Evolutionary conservation across 2,888 invertebrate species (phyloP), one percentile per base, ranked within the genome.

Genomic region (Acrocyrtus sp.): DNA sequence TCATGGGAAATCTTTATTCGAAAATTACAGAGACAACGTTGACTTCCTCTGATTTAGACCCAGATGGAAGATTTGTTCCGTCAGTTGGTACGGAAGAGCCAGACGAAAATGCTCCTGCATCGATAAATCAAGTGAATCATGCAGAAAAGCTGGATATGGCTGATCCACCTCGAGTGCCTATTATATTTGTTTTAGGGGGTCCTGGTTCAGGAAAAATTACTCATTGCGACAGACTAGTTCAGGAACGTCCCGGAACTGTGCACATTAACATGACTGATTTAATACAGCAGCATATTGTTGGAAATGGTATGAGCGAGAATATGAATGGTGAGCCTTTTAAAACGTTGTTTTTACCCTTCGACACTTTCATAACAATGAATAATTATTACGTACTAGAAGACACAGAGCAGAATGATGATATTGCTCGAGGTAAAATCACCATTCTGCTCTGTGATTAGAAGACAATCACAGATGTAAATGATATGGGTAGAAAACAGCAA

Each of bases 141-240:
- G 57, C 63, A 1, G 69, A 63, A 22, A 69, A 62, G 24, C 22
- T 63, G 24, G 63, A 63, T 6, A 34, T 54, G 45, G 69, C 50
- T 12, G 68, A 68, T 41, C 58, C 91, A 78, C 94, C 94, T 56
- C 91, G 89, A 84, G 93, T 93, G 82, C 94, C 94, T 70, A 93
- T 95, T 84, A 92, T 95, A 87, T 94, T 94, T 85, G 90, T 95
- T 79, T 88, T 94, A 93, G 95, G 97, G 82, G 97, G 97, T 77
- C 97, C 97, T 78, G 97, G 96, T 81, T 95, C 95, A 85, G 97
- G 97, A 51, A 97, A 97, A 91, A 96, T 97, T 87, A 97, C 97
- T 83, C 96, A 97, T 85, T 97, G 97, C 87, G 95, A 95, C 85
- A 93, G 91, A 83, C 87, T 94, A 82, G 92, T 92, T 89, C 92